These are phyloP conservation scores for Morpho deidamia DNA, from an alignment of 2,888 invertebrate genomes.

Conservation along the genomic window DNA sequence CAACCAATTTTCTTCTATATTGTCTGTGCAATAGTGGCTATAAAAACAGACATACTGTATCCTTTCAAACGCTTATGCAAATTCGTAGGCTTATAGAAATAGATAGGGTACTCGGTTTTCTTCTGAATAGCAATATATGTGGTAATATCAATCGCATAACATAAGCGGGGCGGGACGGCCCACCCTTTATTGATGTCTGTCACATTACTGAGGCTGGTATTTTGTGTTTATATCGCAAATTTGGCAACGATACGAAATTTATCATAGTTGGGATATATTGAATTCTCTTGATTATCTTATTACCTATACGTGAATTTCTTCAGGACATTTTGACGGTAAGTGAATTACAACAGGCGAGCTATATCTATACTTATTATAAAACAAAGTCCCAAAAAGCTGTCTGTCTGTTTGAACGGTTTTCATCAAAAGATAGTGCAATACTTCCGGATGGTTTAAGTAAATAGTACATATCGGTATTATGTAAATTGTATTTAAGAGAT, in stretches of 20 bases:
- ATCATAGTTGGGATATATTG: neutral
- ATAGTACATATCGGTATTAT: no score
- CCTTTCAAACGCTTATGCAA: conserved; percentile 31
- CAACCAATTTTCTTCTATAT: conserved; percentile 33
- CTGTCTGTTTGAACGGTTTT: no score
- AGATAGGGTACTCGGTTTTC: conserved; percentile 47
- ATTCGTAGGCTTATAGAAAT: conserved; percentile 37
- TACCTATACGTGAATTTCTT: no score
- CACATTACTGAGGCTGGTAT: conserved; percentile 33
- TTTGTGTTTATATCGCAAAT: conserved; percentile 6
- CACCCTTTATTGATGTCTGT: conserved; percentile 48
- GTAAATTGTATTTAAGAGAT: no score
- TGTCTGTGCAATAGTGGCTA: conserved; percentile 30
- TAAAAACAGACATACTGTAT: conserved; percentile 11
- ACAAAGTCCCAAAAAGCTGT: no score
- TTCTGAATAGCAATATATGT: conserved; percentile 58
- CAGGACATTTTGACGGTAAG: no score
- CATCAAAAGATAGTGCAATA: no score
- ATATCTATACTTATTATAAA: no score
- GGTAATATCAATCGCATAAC: conserved; percentile 61
- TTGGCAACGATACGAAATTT: neutral
- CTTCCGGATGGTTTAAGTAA: no score
- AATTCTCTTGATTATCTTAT: no score
- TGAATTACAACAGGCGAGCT: no score
- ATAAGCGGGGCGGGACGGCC: conserved; percentile 52